Percentiles rank a stretch among this genome's conserved stretches.
phyloP scores from a whole-genome alignment of 2,797 vertebrate species.

The Erithacus rubecula region DNA sequence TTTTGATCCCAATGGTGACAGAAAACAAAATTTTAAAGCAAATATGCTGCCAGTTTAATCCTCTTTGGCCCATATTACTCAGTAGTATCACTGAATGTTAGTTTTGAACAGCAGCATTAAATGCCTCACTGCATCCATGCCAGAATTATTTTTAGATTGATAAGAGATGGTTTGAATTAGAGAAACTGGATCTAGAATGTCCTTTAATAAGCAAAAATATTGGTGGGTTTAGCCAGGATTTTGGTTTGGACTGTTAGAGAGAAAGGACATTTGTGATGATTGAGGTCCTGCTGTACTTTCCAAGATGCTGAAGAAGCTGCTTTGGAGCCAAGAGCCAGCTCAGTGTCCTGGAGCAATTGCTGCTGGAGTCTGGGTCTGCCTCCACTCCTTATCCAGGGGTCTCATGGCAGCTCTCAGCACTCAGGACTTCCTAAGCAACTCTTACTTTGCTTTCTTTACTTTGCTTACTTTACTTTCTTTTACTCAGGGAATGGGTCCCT shows the following conservation, averaged over 20 bases:
- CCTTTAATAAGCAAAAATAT: background rate
- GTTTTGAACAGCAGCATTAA: background rate
- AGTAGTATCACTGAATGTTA: background rate
- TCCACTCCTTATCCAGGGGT: background rate
- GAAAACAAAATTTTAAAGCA: constrained; percentile 36
- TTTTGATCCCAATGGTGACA: background rate
- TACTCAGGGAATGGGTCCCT: rapidly evolving
- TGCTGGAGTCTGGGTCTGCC: background rate
- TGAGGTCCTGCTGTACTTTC: background rate
- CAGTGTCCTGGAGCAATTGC: background rate
- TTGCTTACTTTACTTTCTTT: background rate
- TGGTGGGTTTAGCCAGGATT: background rate
- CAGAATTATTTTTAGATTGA: constrained; percentile 37
- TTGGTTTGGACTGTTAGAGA: background rate
- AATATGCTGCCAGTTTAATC: background rate
- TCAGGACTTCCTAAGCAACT: background rate
- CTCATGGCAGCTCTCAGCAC: background rate
- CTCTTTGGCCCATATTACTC: constrained; percentile 27
- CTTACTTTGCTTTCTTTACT: background rate
- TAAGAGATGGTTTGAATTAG: constrained; percentile 37
- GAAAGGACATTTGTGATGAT: background rate
- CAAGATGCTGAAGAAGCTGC: background rate
- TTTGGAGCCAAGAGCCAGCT: background rate
- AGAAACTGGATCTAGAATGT: constrained; percentile 16
- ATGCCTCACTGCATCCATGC: background rate